These are phyloP conservation scores for Anastrepha obliqua DNA, from an alignment of 1,140 invertebrate species.

Conservation along the genomic window DNA sequence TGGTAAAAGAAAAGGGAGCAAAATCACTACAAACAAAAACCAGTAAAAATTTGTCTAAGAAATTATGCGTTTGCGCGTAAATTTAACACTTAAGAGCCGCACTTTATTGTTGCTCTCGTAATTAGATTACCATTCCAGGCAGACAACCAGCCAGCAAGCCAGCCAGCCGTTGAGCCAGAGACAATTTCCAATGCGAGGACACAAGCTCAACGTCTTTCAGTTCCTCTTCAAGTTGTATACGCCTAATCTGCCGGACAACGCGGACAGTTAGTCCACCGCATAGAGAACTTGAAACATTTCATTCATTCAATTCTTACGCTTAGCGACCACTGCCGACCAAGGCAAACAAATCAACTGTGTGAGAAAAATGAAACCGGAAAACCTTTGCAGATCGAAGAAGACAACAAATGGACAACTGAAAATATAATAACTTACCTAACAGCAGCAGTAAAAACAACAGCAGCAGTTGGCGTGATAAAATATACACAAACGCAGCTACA, in stretches of 20 bases:
- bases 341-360: not conserved
- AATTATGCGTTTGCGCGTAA: slow-evolving; percentile 40
- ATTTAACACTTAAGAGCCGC: slow-evolving; percentile 12
- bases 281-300: not conserved
- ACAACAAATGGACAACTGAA: not conserved
- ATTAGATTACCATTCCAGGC: slow-evolving; percentile 14
- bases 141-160: not conserved
- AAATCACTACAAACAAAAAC: not conserved
- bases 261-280: not conserved
- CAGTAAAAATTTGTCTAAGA: slow-evolving; percentile 10
- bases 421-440: too few species aligned
- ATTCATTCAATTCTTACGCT: not conserved
- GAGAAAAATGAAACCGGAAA: not conserved
- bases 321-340: not conserved
- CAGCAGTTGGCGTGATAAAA: not conserved
- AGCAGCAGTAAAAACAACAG: too few species aligned
- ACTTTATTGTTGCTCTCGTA: not conserved
- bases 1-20: not conserved
- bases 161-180: too few species aligned
- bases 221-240: not conserved
- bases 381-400: not conserved
- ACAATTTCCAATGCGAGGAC: slow-evolving; percentile 25
- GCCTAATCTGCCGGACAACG: slow-evolving; percentile 5
- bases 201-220: not conserved
- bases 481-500: not conserved